These are phyloP conservation scores for Muscicapa striata DNA, from an alignment of 2,797 vertebrate genomes.

Conservation along the genomic window DNA sequence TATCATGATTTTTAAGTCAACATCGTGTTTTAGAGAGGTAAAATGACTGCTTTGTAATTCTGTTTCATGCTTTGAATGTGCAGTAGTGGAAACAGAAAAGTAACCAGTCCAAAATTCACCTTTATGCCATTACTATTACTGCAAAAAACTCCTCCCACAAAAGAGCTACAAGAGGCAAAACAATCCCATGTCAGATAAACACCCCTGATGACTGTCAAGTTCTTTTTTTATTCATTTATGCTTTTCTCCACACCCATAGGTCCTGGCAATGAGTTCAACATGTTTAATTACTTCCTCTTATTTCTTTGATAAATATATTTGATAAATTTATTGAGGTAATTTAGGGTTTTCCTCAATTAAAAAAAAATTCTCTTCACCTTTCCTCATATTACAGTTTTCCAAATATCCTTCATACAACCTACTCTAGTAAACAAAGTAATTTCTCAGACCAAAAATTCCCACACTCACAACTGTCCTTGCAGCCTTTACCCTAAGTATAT, in stretches of 20 bases:
- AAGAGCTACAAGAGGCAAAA: background rate
- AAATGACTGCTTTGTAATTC: background rate
- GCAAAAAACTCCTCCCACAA: background rate
- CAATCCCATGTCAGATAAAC: background rate
- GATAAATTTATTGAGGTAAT: background rate
- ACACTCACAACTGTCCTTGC: background rate
- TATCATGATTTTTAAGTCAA: slow-evolving; percentile 19
- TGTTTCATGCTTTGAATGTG: background rate
- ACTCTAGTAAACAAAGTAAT: background rate
- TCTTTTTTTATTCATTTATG: background rate
- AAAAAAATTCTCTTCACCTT: background rate
- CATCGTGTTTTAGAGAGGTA: background rate
- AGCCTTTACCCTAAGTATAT: background rate
- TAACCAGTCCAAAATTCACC: background rate
- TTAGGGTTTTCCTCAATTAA: background rate
- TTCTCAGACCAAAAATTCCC: background rate
- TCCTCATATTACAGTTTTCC: background rate
- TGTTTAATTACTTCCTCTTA: background rate
- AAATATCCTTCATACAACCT: background rate
- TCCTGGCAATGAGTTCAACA: background rate
- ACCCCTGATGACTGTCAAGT: background rate
- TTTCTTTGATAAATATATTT: background rate
- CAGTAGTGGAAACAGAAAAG: background rate
- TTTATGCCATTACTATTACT: background rate
- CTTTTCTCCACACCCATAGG: background rate